Conservation (phyloP, 2,888 invertebrate genomes). For the Cristatella mucedo region DNA sequence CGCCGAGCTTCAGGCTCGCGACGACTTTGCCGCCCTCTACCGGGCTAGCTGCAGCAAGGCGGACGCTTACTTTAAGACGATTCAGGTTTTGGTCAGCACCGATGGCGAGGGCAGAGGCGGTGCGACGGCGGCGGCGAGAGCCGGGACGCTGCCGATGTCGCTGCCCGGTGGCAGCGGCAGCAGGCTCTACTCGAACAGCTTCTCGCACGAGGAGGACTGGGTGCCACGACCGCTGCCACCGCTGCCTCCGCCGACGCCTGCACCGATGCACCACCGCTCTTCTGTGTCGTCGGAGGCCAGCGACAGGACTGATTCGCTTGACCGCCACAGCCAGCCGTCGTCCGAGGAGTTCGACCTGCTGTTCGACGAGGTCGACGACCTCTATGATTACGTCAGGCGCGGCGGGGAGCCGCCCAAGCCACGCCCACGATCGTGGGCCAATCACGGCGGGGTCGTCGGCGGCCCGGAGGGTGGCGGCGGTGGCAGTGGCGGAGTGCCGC, state of each 20-base stretch:
- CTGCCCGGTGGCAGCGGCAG: too few species aligned
- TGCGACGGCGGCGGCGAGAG: too few species aligned
- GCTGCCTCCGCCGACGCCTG: conserved; percentile 37
- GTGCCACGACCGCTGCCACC: conserved; percentile 42
- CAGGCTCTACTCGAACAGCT: too few species aligned
- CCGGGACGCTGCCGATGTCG: conserved; percentile 39
- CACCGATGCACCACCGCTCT: background rate
- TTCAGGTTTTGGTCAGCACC: conserved; percentile 17
- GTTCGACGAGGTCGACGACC: conserved; percentile 77
- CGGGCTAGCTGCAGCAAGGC: conserved; percentile 27
- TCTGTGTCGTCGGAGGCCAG: conserved; percentile 2
- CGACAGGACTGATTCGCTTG: conserved; percentile 12
- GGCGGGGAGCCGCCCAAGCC: conserved; percentile 69
- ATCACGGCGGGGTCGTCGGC: background rate
- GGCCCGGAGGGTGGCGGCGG: too few species aligned
- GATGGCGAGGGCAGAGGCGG: conserved; percentile 20
- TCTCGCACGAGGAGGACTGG: too few species aligned
- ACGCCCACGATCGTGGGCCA: conserved; percentile 18
- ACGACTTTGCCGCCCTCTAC: conserved; percentile 18
- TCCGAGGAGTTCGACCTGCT: conserved; percentile 53
- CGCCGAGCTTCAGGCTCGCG: conserved; percentile 17
- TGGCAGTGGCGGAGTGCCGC: too few species aligned
- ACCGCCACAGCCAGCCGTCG: conserved; percentile 13
- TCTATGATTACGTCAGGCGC: conserved; percentile 84
- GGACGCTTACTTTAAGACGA: conserved; percentile 31